Base-by-base conservation (phyloP, 2,113 vertebrate genomes). In the Phalacrocorax aristotelis region DNA sequence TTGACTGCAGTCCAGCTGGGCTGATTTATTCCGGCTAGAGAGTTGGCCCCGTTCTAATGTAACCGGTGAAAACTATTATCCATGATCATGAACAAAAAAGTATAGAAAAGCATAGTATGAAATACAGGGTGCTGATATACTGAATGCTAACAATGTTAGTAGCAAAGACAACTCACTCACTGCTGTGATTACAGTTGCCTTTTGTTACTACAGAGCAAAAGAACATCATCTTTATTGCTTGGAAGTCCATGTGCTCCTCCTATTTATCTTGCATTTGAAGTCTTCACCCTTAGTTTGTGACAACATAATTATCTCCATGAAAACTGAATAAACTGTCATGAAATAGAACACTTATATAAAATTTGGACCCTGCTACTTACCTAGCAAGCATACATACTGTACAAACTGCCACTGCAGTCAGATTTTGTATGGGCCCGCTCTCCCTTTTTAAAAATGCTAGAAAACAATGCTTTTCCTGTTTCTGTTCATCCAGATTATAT, bases 301-400 rank as follows among this genome's bases (percentile, higher is more conserved):
- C 96, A 96, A 91, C 66, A 55, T 93, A 93, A 97, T 97, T 91
- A 96, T 95, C 91, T 93, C 94, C 89, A 96, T 94, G 84, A 95
- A 96, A 97, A 97, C 95, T 83, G 79, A 71, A 61, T 89, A 89
- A 91, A 91, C 65, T 85, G 58, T 89, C 89, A 91, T 82, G 83
- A 91, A 96, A 72, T 61, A 79, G 89, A 85, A 79, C 38, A 54
- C 70, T 95, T 82, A 55, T 20, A 32, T 80, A 90, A 83, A 69
- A 88, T 78, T 58, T 52, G 71, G 87, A 65, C 66, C 40, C 52
- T 62, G 83, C 52, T 85, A 44, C 66, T 70, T 80, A 72, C 74
- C 70, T 61, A 70, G 38, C 9, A 40, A 83, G 29, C 22, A 72
- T 5, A 2, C 8, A 21, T 21, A 22, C 19, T 40, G 55, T 54